Evolutionary conservation across 2,888 invertebrate genomes (phyloP), one percentile per base, ranked within the genome.

Genomic region (Drosophila melanosoma): DNA sequence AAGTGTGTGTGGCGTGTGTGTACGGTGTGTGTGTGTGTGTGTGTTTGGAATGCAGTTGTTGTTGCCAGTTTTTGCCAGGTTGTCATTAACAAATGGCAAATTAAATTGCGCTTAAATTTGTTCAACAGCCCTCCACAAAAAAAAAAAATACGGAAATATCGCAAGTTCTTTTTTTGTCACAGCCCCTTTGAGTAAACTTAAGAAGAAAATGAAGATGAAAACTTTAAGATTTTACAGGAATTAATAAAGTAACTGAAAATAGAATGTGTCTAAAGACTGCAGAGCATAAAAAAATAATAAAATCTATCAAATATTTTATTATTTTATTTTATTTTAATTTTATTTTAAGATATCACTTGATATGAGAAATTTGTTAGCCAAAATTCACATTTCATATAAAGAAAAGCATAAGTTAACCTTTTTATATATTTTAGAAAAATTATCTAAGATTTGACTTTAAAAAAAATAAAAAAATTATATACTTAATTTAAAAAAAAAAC

Each of bases 71-170:
- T 77, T 67, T 77, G 69, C 57, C 71, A 74, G 76, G 57, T 80
- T 90, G 91, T 89, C 91, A 89, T 90, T 87, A 87, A 91, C 91
- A 91, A 91, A 91, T 91, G 82, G 89, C 82, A 90, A 91, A 90
- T 91, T 91, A 91, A 91, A 90, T 91, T 89, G 80, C 59, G 89
- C 89, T 79, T 83, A 69, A 81, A 75, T 76, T 81, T 64, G 69
- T 61, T 74, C n/a, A 60, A 53, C 48, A 20, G 6, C 35, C 32
- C 40, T 23, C 17, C 6, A 5, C 29, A 40, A 23, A 17, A 36
- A n/a, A n/a, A n/a, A 51, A 20, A 51, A 20, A 42, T 23, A 26
- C 51, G 62, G 53, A 58, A 63, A 69, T 58, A 20, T 48, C 17
- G n/a, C 54, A 32, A 38, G 8, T 26, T 36, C 32, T 64, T 5